A percentile compares a stretch with the other conserved stretches of the same genome.
Conservation (phyloP, 2,797 vertebrate genomes). For the Cossypha niveicapilla region DNA sequence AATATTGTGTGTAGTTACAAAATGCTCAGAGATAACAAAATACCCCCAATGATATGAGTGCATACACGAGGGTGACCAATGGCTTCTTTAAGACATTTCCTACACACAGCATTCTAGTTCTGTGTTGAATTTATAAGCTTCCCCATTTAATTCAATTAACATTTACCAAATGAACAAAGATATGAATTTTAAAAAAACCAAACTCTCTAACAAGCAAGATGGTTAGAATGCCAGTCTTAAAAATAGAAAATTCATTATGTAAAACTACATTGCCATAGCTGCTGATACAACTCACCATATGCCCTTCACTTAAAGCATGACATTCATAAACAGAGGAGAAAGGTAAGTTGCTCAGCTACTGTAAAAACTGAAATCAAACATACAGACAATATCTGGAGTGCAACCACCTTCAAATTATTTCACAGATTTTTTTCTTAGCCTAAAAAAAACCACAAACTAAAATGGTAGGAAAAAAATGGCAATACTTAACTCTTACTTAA, state of each 20-base stretch:
- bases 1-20: background rate
- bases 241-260: background rate
- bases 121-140: background rate
- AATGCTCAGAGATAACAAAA: background rate
- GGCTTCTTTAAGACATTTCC: background rate
- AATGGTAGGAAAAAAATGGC: background rate
- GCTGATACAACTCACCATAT: conserved; percentile 11
- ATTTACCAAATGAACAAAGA: conserved; percentile 22
- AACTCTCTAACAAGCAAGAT: background rate
- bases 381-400: background rate
- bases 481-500: background rate
- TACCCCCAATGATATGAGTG: accelerated
- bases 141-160: background rate
- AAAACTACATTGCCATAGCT: background rate
- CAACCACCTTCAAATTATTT: background rate
- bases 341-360: background rate
- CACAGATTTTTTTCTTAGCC: background rate
- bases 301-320: background rate
- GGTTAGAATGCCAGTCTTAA: background rate
- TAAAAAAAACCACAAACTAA: background rate
- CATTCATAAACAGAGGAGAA: background rate
- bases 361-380: background rate
- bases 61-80: background rate
- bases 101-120: background rate
- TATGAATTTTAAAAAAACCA: background rate